These are phyloP conservation scores for Hylia prasina DNA, from an alignment of 2,113 vertebrate genomes.

Conservation along the genomic window DNA sequence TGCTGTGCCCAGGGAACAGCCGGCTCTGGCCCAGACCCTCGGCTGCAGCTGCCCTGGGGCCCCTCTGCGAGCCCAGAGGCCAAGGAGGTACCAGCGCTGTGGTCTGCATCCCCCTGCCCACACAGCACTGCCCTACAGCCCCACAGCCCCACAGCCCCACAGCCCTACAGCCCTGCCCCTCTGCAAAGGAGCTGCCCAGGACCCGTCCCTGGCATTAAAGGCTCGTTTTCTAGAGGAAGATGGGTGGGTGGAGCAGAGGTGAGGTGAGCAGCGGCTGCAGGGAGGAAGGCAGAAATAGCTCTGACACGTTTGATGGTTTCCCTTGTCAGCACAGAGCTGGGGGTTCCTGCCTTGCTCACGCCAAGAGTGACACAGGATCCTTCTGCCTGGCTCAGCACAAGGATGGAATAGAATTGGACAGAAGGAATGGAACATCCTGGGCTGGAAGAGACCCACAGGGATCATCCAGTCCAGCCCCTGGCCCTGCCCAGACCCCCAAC, in stretches of 20 bases:
- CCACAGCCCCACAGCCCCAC: too few species aligned
- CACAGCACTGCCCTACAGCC: background rate
- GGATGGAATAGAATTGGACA: background rate
- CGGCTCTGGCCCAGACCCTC: background rate
- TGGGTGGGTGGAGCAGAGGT: background rate
- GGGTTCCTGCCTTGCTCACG: background rate
- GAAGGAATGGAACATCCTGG: background rate
- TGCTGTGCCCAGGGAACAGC: background rate
- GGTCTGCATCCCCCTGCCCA: background rate
- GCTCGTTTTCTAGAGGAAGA: background rate
- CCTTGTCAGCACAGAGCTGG: background rate
- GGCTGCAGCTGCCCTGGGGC: rapidly evolving
- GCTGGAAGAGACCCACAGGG: rapidly evolving
- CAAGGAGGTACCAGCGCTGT: background rate
- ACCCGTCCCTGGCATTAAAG: background rate
- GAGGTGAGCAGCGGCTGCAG: background rate
- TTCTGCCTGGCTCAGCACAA: background rate
- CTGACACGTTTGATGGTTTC: background rate
- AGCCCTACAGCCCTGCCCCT: background rate
- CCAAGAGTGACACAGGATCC: background rate
- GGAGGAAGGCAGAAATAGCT: background rate
- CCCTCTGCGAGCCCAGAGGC: background rate
- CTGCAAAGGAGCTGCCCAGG: background rate
- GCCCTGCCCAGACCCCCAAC: background rate
- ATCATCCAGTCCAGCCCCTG: rapidly evolving